Evolutionary conservation across 2,797 vertebrate genomes (phyloP).

Genomic region (Gallinago solitaria): DNA sequence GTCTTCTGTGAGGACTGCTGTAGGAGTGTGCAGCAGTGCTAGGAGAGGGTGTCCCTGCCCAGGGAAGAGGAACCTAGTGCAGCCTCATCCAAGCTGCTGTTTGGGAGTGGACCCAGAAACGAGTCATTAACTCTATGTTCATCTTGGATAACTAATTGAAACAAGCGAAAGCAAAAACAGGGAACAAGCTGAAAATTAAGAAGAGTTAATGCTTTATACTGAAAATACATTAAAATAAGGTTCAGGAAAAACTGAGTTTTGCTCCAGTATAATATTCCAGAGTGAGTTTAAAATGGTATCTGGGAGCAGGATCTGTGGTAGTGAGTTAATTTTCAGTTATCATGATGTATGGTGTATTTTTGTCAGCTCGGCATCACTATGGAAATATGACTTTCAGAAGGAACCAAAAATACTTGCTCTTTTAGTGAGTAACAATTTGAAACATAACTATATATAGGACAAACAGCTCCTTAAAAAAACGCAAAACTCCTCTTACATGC

Average conservation of each 20-base stretch:
- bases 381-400: constrained; percentile 63
- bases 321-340: constrained; percentile 25
- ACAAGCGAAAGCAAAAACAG: not conserved
- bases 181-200: not conserved
- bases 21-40: not conserved
- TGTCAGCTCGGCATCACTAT: constrained; percentile 56
- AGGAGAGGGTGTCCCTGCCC: not conserved
- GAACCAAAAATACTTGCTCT: constrained; percentile 72
- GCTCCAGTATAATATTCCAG: not conserved
- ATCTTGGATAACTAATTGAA: fast-evolving
- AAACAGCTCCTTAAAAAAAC: not conserved
- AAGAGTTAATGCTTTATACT: not conserved
- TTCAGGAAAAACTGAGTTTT: not conserved
- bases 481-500: not conserved
- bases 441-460: constrained; percentile 36
- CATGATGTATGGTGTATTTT: not conserved
- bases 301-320: not conserved
- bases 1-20: not conserved
- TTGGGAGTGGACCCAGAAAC: not conserved
- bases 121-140: not conserved
- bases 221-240: not conserved
- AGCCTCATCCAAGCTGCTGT: not conserved
- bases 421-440: constrained; percentile 60
- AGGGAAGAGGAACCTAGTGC: not conserved
- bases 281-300: not conserved